These are phyloP conservation scores for Syritta pipiens DNA, from an alignment of 2,888 invertebrate species.

Conservation along the genomic window DNA sequence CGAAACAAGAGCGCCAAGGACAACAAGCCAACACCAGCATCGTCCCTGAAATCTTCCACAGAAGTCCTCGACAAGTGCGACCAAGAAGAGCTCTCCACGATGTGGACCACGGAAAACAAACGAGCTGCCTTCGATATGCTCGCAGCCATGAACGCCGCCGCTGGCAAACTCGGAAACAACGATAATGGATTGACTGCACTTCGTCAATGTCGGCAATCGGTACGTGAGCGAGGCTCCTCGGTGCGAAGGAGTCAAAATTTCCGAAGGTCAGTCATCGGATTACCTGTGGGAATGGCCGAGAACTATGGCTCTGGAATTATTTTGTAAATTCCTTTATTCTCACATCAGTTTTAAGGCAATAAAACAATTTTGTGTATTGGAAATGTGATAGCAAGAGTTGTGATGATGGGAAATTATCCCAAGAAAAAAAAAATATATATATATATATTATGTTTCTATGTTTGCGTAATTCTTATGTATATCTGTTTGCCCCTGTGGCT, in stretches of 20 bases:
- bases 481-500: no score
- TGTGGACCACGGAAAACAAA: constrained; percentile 78
- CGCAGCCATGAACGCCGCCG: constrained; percentile 77
- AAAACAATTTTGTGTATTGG: constrained; percentile 1
- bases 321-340: constrained; percentile 4
- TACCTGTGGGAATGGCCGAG: constrained; percentile 23
- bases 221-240: constrained; percentile 73
- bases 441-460: no score
- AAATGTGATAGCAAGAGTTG: constrained; percentile 43
- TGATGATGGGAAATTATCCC: no score
- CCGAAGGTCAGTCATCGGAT: constrained; percentile 56
- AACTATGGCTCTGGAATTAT: constrained; percentile 47
- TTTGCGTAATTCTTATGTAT: no score
- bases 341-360: constrained; percentile 8
- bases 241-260: constrained; percentile 72
- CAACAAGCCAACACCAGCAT: constrained; percentile 34
- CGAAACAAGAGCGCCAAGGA: constrained; percentile 69
- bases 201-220: constrained; percentile 74
- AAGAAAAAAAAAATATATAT: no score
- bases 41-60: constrained; percentile 12
- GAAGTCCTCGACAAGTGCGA: constrained; percentile 60
- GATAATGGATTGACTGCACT: constrained; percentile 61
- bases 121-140: constrained; percentile 77
- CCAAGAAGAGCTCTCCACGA: constrained; percentile 71
- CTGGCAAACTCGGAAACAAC: constrained; percentile 60